Percentiles rank a stretch among this genome's conserved stretches.
Conservation (phyloP, 2,113 vertebrate species). For the Sylvia atricapilla region DNA sequence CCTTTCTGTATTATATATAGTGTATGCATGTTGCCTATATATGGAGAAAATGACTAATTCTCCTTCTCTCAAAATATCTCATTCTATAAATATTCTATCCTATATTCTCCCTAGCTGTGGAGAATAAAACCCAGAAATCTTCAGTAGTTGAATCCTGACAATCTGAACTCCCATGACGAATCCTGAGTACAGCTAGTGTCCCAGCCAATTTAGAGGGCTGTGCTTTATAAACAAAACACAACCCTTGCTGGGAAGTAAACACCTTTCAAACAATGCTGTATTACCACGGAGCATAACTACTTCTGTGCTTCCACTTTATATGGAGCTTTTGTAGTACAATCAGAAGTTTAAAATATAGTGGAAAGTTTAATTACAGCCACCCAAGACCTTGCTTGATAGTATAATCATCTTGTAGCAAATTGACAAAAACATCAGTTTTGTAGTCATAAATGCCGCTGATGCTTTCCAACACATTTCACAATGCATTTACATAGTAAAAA, state of each 20-base stretch:
- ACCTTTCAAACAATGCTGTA: background rate
- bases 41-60: background rate
- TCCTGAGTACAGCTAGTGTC: background rate
- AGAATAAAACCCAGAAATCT: background rate
- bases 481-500: background rate
- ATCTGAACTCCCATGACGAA: background rate
- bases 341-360: background rate
- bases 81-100: background rate
- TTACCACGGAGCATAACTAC: background rate
- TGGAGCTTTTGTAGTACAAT: background rate
- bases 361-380: background rate
- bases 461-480: background rate
- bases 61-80: background rate
- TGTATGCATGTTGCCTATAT: background rate
- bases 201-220: background rate
- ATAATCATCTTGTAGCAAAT: background rate
- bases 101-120: background rate
- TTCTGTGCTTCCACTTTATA: background rate
- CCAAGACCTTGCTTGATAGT: background rate
- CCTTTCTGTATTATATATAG: background rate
- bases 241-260: background rate
- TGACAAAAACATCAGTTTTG: background rate
- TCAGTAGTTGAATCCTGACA: background rate
- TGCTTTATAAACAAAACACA: background rate
- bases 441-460: background rate